A percentile compares a stretch with the other conserved stretches of the same genome.
Evolutionary conservation across 2,113 vertebrate species (phyloP).

Genomic region (Lycaon pictus): DNA sequence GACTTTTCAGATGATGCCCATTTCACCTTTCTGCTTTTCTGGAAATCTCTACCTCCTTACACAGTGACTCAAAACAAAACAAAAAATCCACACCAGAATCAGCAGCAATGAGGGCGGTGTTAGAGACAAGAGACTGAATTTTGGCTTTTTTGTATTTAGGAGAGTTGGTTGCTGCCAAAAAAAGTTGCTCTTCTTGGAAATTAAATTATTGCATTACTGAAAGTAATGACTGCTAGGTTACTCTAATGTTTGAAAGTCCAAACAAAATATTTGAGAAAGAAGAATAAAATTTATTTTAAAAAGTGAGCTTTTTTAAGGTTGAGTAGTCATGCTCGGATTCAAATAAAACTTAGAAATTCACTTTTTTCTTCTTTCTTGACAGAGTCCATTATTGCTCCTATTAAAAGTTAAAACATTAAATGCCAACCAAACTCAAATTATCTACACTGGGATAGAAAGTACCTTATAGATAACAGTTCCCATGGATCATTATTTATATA

Average conservation of each 20-base stretch:
- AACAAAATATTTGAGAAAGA: conserved; percentile 66
- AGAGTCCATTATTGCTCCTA: not conserved
- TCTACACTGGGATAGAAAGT: not conserved
- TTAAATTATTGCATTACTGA: conserved; percentile 35
- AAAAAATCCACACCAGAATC: not conserved
- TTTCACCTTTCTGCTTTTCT: not conserved
- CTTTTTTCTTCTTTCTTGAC: conserved; percentile 36
- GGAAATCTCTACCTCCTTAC: not conserved
- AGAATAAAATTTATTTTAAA: conserved; percentile 59
- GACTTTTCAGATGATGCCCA: not conserved
- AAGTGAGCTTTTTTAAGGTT: conserved; percentile 35
- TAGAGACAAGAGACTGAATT: not conserved
- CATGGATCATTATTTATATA: not conserved
- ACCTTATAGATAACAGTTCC: not conserved
- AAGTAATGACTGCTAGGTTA: conserved; percentile 22
- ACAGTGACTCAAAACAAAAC: not conserved
- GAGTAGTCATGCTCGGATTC: not conserved
- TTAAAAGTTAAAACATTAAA: conserved; percentile 45
- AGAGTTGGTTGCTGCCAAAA: conserved; percentile 34
- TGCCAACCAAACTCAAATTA: not conserved
- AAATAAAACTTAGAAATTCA: conserved; percentile 61
- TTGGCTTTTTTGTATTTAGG: not conserved
- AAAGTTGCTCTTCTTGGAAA: conserved; percentile 16
- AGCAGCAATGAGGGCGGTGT: not conserved
- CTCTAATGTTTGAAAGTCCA: conserved; percentile 57